Percentiles rank a stretch among this genome's conserved stretches.
phyloP scores from a whole-genome alignment of 2,113 vertebrate genomes.

The Pao palembangensis region DNA sequence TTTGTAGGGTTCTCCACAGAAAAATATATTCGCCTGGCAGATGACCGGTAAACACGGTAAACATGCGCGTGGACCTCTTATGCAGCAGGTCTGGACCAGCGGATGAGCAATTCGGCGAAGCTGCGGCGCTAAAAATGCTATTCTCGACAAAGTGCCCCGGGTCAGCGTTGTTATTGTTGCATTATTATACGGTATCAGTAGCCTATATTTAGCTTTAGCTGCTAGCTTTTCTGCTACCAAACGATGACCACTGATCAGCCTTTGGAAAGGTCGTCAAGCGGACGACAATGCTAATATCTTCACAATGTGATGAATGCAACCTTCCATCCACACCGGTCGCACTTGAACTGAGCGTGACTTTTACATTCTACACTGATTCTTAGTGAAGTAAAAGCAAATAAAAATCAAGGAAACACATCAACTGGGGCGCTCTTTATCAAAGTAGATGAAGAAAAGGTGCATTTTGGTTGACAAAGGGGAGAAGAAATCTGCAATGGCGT shows the following conservation, averaged over 20 bases:
- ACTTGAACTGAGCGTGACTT: no score
- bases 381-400: slow-evolving; percentile 30
- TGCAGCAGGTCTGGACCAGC: slow-evolving; percentile 28
- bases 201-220: neutral
- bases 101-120: slow-evolving; percentile 47
- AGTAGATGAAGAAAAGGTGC: slow-evolving; percentile 37
- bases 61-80: slow-evolving; percentile 60
- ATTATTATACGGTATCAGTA: slow-evolving; percentile 13
- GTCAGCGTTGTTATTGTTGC: neutral
- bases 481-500: slow-evolving; percentile 19
- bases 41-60: slow-evolving; percentile 69
- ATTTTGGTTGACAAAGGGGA: slow-evolving; percentile 45
- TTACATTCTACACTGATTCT: neutral
- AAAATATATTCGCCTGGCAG: slow-evolving; percentile 61
- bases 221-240: neutral
- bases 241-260: neutral
- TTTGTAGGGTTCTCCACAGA: slow-evolving; percentile 63
- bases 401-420: slow-evolving; percentile 2
- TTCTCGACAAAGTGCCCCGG: slow-evolving; percentile 19
- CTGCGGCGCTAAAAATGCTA: slow-evolving; percentile 25
- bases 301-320: no score
- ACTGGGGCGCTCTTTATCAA: slow-evolving; percentile 47
- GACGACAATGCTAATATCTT: no score
- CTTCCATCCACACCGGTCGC: no score
- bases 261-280: no score